Conservation (phyloP, 2,113 vertebrate genomes). For the Phocoena sinus region DNA sequence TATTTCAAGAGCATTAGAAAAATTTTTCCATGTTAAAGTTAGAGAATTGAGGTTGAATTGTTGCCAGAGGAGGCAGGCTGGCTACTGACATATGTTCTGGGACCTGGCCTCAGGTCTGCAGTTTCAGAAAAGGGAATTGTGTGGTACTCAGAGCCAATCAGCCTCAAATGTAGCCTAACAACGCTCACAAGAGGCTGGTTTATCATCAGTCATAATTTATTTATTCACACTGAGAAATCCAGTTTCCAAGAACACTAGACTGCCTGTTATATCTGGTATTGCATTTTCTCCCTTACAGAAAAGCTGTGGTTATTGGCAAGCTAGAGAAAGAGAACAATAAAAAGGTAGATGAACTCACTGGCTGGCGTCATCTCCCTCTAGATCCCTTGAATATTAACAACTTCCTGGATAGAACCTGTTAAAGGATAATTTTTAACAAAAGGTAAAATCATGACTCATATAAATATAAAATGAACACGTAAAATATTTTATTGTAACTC, state of each 20-base stretch:
- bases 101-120: neutral
- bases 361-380: neutral
- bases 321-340: neutral
- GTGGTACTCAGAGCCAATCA: neutral
- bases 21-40: constrained; percentile 7
- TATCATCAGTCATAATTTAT: neutral
- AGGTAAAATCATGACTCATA: neutral
- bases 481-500: constrained; percentile 18
- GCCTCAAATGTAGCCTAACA: neutral
- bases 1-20: constrained; percentile 51
- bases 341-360: neutral
- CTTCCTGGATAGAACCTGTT: neutral
- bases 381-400: neutral
- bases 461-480: constrained; percentile 1
- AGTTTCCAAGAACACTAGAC: neutral
- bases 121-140: constrained; percentile 18
- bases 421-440: constrained; percentile 35
- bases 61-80: neutral
- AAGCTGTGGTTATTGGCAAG: neutral
- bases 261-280: neutral
- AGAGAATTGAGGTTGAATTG: constrained; percentile 17
- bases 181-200: neutral
- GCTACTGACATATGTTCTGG: constrained; percentile 40
- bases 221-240: neutral
- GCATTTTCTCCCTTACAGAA: neutral